These are phyloP conservation scores for Gallinago solitaria DNA, from an alignment of 2,797 vertebrate genomes.

Conservation along the genomic window DNA sequence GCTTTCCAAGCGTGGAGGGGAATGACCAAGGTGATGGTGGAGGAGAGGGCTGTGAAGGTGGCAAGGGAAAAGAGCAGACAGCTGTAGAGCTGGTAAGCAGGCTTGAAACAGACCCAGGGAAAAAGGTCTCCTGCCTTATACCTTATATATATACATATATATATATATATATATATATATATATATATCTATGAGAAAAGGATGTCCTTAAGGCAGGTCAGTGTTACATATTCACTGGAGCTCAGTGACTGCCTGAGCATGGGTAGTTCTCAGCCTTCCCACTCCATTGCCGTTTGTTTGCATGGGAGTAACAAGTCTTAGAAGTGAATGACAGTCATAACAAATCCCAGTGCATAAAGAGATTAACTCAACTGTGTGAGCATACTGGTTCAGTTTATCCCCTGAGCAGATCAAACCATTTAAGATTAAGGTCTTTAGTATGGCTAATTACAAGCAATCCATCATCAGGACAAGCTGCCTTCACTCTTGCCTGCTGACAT, in stretches of 20 bases:
- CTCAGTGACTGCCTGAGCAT: not conserved
- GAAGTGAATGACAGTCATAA: not conserved
- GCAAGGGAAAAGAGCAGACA: not conserved
- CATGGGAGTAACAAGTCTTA: not conserved
- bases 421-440: constrained; percentile 31
- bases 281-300: not conserved
- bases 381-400: constrained; percentile 9
- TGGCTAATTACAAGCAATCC: constrained; percentile 25
- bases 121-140: not conserved
- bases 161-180: too few species aligned
- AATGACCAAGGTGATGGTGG: not conserved
- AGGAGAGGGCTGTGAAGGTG: not conserved
- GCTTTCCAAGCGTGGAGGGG: not conserved
- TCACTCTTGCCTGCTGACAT: not conserved
- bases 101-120: not conserved
- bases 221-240: not conserved
- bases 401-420: constrained; percentile 35
- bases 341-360: not conserved
- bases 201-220: not conserved
- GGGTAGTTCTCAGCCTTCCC: not conserved
- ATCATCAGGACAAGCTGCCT: not conserved
- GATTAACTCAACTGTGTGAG: constrained; percentile 15
- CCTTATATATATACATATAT: too few species aligned
- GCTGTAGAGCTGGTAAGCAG: not conserved
- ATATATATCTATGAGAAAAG: not conserved